These are phyloP conservation scores for Karalla daura DNA, from an alignment of 2,797 vertebrate species.

Conservation along the genomic window DNA sequence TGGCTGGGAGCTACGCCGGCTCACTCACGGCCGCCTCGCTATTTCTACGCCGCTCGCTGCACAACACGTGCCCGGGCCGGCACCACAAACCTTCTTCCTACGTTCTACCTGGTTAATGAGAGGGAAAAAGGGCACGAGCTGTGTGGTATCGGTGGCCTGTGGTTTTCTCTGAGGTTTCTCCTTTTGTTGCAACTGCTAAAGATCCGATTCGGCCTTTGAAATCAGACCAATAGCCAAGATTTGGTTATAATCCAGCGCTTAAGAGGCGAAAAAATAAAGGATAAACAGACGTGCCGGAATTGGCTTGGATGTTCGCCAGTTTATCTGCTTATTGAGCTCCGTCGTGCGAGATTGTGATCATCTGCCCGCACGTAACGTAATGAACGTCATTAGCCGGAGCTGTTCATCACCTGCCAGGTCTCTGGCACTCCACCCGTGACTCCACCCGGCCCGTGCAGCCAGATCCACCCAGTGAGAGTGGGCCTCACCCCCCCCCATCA, in stretches of 20 bases:
- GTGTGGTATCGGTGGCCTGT: no score
- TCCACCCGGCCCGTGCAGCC: conserved; percentile 46
- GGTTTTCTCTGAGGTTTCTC: no score
- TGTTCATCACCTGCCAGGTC: conserved; percentile 52
- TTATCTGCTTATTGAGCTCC: neutral
- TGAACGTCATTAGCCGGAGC: conserved; percentile 60
- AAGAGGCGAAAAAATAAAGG: neutral
- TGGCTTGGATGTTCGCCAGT: neutral
- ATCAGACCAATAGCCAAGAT: neutral
- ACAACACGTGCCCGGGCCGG: conserved; percentile 35
- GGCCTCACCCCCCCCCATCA: conserved; percentile 46
- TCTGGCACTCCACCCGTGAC: conserved; percentile 38
- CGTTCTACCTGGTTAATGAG: conserved; percentile 28
- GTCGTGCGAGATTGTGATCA: conserved; percentile 12
- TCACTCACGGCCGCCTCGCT: conserved; percentile 48
- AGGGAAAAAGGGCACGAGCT: neutral
- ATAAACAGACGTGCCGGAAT: neutral
- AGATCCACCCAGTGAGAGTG: conserved; percentile 44
- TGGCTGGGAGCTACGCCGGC: conserved; percentile 61
- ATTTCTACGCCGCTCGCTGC: conserved; percentile 6
- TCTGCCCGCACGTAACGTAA: conserved; percentile 49
- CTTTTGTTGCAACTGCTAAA: neutral
- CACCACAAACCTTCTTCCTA: conserved; percentile 26
- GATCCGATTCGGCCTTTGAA: neutral
- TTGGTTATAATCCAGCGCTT: neutral